Conservation (phyloP, 2,113 vertebrate species). For the Sander lucioperca region DNA sequence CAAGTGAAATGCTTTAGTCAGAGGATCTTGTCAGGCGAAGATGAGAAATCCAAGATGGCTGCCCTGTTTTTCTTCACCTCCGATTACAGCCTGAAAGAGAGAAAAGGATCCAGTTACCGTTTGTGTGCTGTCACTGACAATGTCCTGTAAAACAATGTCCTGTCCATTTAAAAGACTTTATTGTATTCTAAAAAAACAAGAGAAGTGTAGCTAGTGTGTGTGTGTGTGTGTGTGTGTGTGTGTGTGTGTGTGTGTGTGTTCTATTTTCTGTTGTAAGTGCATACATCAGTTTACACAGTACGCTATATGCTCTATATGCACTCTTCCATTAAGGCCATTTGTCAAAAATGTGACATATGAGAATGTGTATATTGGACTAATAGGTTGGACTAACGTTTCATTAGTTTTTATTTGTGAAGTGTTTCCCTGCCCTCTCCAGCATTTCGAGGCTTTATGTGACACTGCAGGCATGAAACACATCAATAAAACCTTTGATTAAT, state of each 20-base stretch:
- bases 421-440: slow-evolving; percentile 2
- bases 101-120: slow-evolving; percentile 60
- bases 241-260: neutral
- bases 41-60: slow-evolving; percentile 78
- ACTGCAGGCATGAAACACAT: slow-evolving; percentile 3
- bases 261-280: slow-evolving; percentile 50
- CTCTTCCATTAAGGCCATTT: slow-evolving; percentile 1
- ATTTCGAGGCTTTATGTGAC: neutral
- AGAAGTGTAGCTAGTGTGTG: slow-evolving; percentile 3
- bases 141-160: slow-evolving; percentile 33
- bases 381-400: slow-evolving; percentile 18
- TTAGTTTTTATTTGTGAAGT: slow-evolving; percentile 23
- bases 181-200: slow-evolving; percentile 33
- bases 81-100: slow-evolving; percentile 69
- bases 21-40: slow-evolving; percentile 63
- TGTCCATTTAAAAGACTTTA: slow-evolving; percentile 30
- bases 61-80: slow-evolving; percentile 60
- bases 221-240: slow-evolving; percentile 6
- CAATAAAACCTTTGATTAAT: neutral
- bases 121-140: slow-evolving; percentile 17
- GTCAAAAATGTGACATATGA: slow-evolving; percentile 27
- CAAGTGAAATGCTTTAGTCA: slow-evolving; percentile 70
- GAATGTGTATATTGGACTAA: slow-evolving; percentile 14
- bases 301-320: neutral
- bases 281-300: slow-evolving; percentile 18